Evolutionary conservation across 2,113 vertebrate genomes (phyloP).

Genomic region (Naja naja): DNA sequence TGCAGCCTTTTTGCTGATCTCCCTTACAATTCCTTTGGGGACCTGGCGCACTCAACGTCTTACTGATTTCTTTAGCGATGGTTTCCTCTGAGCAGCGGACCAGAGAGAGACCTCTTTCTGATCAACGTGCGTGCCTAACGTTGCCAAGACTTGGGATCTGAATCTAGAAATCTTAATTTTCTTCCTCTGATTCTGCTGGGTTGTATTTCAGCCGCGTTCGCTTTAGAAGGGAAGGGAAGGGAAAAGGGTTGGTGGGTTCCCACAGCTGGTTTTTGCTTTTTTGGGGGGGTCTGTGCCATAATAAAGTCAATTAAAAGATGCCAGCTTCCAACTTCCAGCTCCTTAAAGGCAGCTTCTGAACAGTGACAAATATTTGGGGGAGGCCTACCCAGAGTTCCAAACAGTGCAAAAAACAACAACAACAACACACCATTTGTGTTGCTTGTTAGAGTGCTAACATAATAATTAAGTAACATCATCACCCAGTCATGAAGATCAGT

Average conservation of each 20-base stretch:
- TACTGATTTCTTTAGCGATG: neutral
- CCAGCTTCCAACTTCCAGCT: neutral
- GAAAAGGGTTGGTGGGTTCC: neutral
- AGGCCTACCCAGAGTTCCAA: neutral
- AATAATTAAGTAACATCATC: neutral
- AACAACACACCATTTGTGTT: neutral
- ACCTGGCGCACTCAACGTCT: neutral
- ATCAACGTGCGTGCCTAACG: neutral
- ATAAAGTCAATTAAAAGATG: neutral
- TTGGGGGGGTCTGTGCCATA: neutral
- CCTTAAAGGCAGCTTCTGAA: neutral
- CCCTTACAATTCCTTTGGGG: neutral
- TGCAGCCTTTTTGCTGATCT: neutral
- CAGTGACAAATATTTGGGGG: neutral
- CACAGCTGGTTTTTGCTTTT: neutral
- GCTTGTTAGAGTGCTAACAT: neutral
- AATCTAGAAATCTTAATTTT: neutral
- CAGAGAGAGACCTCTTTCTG: neutral
- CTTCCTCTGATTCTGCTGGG: neutral
- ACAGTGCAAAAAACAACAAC: neutral
- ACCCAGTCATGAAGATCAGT: neutral
- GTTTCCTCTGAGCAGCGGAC: neutral
- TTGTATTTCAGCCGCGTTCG: neutral
- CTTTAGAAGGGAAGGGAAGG: neutral
- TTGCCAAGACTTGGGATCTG: neutral